A percentile compares a stretch with the other conserved stretches of the same genome.
phyloP scores from a whole-genome alignment of 2,113 vertebrate genomes.

The Grammomys surdaster region DNA sequence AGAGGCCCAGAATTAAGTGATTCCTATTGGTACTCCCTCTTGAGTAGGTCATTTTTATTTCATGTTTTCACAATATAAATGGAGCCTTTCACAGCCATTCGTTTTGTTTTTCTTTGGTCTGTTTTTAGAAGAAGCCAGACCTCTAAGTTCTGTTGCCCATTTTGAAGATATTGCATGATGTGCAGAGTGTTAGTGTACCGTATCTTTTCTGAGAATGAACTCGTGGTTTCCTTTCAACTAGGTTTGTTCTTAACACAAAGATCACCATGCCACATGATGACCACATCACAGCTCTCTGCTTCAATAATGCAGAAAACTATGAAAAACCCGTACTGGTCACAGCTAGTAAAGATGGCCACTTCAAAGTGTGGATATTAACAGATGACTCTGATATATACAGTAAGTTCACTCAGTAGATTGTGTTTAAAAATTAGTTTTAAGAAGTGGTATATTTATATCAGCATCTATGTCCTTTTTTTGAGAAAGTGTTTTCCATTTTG shows the following conservation, averaged over 20 bases:
- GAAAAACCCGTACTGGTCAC: slow-evolving; percentile 91
- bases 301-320: slow-evolving; percentile 83
- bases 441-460: not conserved
- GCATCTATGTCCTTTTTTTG: not conserved
- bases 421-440: not conserved
- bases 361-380: slow-evolving; percentile 95
- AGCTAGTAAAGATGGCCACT: slow-evolving; percentile 91
- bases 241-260: slow-evolving; percentile 95
- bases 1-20: not conserved
- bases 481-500: not conserved
- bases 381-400: slow-evolving; percentile 88
- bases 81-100: not conserved
- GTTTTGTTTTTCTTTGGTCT: not conserved
- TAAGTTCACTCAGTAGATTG: slow-evolving; percentile 65
- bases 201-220: not conserved
- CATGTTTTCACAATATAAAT: not conserved
- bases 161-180: not conserved
- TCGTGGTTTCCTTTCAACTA: slow-evolving; percentile 78
- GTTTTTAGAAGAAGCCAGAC: not conserved
- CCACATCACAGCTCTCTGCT: slow-evolving; percentile 92
- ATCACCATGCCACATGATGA: slow-evolving; percentile 92
- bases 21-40: not conserved
- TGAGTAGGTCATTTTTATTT: not conserved
- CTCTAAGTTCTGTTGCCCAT: not conserved
- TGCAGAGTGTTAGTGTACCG: not conserved